Conservation (phyloP, 2,888 invertebrate genomes). For the Stenolophus ochropezus region DNA sequence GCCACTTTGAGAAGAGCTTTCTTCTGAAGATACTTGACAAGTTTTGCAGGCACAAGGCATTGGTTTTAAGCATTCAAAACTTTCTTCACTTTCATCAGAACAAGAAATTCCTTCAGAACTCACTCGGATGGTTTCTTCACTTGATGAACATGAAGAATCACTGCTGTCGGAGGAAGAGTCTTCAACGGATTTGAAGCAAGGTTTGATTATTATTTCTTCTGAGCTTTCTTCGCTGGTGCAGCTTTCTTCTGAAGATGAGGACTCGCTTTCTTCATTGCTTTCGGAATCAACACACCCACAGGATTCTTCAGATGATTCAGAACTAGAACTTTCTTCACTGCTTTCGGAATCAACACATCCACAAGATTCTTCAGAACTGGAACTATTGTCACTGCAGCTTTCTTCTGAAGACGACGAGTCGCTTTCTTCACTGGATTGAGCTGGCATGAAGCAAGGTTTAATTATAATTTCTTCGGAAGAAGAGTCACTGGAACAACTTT, state of each 20-base stretch:
- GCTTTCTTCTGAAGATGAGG: neutral
- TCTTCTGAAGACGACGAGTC: no score
- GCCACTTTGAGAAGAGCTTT: neutral
- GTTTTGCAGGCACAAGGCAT: no score
- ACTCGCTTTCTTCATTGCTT: neutral
- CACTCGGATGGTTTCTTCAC: slow-evolving; percentile 10
- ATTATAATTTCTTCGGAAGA: slow-evolving; percentile 29
- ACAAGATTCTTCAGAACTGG: neutral
- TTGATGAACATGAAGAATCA: neutral
- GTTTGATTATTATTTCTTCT: slow-evolving; percentile 39
- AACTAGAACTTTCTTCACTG: slow-evolving; percentile 27
- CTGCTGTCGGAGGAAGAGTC: neutral
- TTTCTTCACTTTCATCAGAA: slow-evolving; percentile 18
- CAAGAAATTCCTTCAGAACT: neutral
- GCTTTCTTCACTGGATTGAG: neutral
- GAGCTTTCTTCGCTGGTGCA: neutral
- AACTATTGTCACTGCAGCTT: neutral
- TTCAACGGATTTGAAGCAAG: slow-evolving; percentile 28
- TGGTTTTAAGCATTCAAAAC: neutral
- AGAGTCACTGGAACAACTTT: neutral
- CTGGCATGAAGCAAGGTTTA: neutral
- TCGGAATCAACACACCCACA: no score
- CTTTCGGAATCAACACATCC: no score
- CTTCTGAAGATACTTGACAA: neutral
- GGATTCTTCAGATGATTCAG: no score